phyloP scores from a whole-genome alignment of 2,888 invertebrate genomes.

The Aphodius granarius region DNA sequence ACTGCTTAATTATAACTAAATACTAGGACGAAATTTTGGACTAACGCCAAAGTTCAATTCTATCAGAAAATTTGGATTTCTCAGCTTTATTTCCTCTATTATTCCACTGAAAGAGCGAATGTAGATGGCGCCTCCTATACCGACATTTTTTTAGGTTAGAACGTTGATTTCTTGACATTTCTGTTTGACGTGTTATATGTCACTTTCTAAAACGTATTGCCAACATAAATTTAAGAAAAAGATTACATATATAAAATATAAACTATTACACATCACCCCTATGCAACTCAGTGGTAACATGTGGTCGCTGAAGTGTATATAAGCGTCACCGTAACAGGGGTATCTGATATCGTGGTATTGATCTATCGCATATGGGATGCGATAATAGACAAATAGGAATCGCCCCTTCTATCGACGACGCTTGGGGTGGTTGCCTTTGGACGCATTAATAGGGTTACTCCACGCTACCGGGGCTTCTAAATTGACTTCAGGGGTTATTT shows the following conservation, averaged over 20 bases:
- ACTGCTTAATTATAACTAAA: neutral
- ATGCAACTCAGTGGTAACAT: neutral
- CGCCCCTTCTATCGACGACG: constrained; percentile 31
- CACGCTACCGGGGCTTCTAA: constrained; percentile 35
- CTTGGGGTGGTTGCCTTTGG: constrained; percentile 29
- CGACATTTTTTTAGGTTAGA: too few relatives aligned
- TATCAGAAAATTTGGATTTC: too few relatives aligned
- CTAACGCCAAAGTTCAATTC: neutral
- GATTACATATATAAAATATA: neutral
- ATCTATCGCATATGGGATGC: constrained; percentile 39
- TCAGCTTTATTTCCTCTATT: too few relatives aligned
- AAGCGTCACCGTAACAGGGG: neutral
- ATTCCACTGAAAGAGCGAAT: too few relatives aligned
- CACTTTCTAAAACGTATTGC: too few relatives aligned
- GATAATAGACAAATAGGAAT: constrained; percentile 37
- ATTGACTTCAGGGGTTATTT: constrained; percentile 39
- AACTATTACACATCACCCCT: too few relatives aligned
- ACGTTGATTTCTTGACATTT: too few relatives aligned
- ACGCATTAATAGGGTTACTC: constrained; percentile 34
- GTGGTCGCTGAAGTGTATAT: neutral
- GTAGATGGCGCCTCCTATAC: too few relatives aligned
- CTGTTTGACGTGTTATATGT: too few relatives aligned
- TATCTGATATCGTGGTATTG: constrained; percentile 33
- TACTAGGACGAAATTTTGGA: neutral
- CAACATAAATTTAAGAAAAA: neutral